Percentiles rank a stretch among this genome's conserved stretches.
phyloP scores from a whole-genome alignment of 2,888 invertebrate genomes.

The Caenorhabditis sp. region DNA sequence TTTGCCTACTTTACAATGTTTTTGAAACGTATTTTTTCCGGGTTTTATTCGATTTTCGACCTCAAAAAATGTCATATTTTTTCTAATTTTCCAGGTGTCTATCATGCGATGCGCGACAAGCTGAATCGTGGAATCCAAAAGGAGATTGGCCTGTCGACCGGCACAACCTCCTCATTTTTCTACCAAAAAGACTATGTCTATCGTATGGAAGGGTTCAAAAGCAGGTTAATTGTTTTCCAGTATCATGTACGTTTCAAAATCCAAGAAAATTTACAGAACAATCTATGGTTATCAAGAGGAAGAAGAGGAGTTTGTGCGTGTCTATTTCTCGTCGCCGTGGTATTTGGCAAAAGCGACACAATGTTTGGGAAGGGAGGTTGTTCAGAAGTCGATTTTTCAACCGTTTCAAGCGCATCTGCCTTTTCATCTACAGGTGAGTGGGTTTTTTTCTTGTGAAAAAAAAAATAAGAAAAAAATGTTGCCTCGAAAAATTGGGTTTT shows the following conservation, averaged over 20 bases:
- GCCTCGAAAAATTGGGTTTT: too few relatives aligned
- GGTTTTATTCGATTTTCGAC: too few relatives aligned
- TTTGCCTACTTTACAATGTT: too few relatives aligned
- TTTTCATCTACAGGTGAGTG: slow-evolving; percentile 43
- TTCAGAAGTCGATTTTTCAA: slow-evolving; percentile 47
- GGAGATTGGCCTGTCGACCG: slow-evolving; percentile 24
- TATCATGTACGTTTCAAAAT: too few relatives aligned
- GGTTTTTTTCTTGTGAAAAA: slow-evolving; percentile 1
- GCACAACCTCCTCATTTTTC: slow-evolving; percentile 9
- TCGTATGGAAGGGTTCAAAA: slow-evolving; percentile 31
- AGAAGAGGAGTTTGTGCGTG: slow-evolving; percentile 56
- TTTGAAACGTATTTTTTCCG: too few relatives aligned
- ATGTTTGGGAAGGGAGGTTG: slow-evolving; percentile 46
- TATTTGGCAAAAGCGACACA: slow-evolving; percentile 37
- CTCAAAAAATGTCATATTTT: too few relatives aligned
- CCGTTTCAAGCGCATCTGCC: slow-evolving; percentile 61
- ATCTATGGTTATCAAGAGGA: slow-evolving; percentile 60
- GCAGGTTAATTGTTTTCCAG: slow-evolving; percentile 7
- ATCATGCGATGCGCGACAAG: slow-evolving; percentile 21
- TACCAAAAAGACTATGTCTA: slow-evolving; percentile 29
- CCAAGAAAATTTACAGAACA: slow-evolving; percentile 16
- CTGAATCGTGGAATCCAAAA: slow-evolving; percentile 27
- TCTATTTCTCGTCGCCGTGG: slow-evolving; percentile 56
- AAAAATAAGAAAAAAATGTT: not conserved
- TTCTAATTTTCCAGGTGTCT: slow-evolving; percentile 6